These are phyloP conservation scores for Prosopocoilus inquinatus DNA, from an alignment of 2,888 invertebrate species.

Conservation along the genomic window DNA sequence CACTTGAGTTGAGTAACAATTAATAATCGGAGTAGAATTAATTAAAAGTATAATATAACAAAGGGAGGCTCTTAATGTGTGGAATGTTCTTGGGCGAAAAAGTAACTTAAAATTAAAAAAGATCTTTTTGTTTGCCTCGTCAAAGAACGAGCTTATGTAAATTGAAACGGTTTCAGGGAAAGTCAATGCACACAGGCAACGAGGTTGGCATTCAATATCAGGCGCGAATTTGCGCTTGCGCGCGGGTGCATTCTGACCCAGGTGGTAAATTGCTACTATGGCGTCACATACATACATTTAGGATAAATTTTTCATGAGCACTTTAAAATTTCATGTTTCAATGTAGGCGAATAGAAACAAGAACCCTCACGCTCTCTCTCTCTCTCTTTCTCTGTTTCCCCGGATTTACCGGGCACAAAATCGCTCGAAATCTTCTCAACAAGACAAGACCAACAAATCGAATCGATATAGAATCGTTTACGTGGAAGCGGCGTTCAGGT, in stretches of 20 bases:
- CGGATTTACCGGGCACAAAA: too few relatives aligned
- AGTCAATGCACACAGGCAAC: conserved; percentile 14
- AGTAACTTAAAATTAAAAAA: not conserved
- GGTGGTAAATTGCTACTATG: conserved; percentile 15
- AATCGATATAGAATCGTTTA: too few relatives aligned
- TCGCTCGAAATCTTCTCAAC: too few relatives aligned
- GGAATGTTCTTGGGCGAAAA: not conserved
- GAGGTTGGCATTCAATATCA: conserved; percentile 28
- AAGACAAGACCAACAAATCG: too few relatives aligned
- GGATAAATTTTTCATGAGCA: conserved; percentile 12
- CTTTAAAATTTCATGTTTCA: not conserved
- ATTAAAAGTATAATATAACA: too few relatives aligned
- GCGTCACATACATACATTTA: conserved; percentile 12
- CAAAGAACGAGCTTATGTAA: conserved; percentile 8
- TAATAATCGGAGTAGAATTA: too few relatives aligned
- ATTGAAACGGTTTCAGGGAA: conserved; percentile 21
- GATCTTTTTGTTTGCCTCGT: not conserved
- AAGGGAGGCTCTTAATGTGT: too few relatives aligned
- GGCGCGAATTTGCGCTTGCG: conserved; percentile 21
- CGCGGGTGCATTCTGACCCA: conserved; percentile 13
- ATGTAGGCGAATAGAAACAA: not conserved
- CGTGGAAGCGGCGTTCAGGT: too few relatives aligned
- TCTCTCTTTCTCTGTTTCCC: too few relatives aligned
- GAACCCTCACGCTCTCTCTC: too few relatives aligned
- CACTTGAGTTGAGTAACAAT: too few relatives aligned